Conservation (phyloP, 1,140 invertebrate species). For the Brachionus asplanchnoidis region DNA sequence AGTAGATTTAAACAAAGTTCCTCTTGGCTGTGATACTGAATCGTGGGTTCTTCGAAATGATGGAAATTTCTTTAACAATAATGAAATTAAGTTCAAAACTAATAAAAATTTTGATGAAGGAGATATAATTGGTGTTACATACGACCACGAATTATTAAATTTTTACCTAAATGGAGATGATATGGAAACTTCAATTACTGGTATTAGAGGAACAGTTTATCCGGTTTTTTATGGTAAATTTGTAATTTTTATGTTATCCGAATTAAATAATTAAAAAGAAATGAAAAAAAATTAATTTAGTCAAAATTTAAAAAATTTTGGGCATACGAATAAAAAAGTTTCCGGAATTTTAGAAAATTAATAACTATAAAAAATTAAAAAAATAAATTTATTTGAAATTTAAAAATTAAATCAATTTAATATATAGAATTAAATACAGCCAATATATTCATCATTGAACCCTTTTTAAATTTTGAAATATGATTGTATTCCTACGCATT, state of each 20-base stretch:
- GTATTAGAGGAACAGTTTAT: constrained; percentile 82
- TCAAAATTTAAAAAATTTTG: too few species aligned
- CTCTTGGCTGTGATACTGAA: constrained; percentile 76
- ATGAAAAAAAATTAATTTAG: too few species aligned
- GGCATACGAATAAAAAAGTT: too few species aligned
- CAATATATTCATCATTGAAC: too few species aligned
- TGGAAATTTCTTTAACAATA: constrained; percentile 76
- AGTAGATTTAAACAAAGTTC: constrained; percentile 75
- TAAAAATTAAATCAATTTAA: too few species aligned
- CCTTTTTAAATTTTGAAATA: too few species aligned
- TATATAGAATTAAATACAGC: too few species aligned
- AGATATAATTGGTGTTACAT: constrained; percentile 86
- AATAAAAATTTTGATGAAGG: constrained; percentile 69
- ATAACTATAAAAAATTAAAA: too few species aligned
- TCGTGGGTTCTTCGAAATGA: constrained; percentile 89
- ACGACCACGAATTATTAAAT: constrained; percentile 92
- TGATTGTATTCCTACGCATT: too few species aligned
- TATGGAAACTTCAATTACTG: constrained; percentile 65
- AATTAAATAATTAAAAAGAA: neutral
- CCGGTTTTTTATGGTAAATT: constrained; percentile 82
- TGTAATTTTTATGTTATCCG: constrained; percentile 44
- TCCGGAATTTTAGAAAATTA: too few species aligned
- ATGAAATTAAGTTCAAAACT: constrained; percentile 70
- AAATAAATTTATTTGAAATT: too few species aligned
- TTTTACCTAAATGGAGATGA: constrained; percentile 89